phyloP scores from a whole-genome alignment of 1,140 invertebrate genomes.

The Nephila pilipes region DNA sequence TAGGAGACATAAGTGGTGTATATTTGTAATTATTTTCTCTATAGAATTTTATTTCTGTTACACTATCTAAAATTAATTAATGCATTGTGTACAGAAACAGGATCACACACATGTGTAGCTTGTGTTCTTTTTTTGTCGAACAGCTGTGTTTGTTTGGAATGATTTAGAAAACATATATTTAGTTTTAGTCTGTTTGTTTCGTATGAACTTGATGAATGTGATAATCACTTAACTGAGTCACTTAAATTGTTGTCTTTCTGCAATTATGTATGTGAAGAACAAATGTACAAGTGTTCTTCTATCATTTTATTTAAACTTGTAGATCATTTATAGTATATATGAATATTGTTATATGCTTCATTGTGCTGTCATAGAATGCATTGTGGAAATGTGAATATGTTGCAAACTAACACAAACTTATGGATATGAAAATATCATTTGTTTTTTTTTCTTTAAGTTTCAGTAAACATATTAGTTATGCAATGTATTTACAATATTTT shows the following conservation, averaged over 20 bases:
- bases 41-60: conserved; percentile 57
- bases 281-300: conserved; percentile 28
- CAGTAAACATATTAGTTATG: background rate
- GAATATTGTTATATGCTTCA: conserved; percentile 32
- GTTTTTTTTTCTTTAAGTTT: background rate
- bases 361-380: conserved; percentile 34
- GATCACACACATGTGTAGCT: conserved; percentile 20
- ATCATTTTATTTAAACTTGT: conserved; percentile 42
- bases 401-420: background rate
- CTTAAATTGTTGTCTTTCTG: conserved; percentile 44
- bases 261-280: conserved; percentile 10
- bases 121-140: background rate
- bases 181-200: conserved; percentile 52
- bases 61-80: conserved; percentile 12
- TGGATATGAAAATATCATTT: background rate
- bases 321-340: conserved; percentile 20
- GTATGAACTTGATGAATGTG: conserved; percentile 56
- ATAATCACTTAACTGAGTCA: conserved; percentile 59
- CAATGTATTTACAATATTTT: background rate
- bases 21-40: conserved; percentile 60
- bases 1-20: conserved; percentile 32
- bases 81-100: conserved; percentile 22
- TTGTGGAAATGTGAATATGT: conserved; percentile 38
- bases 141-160: conserved; percentile 36
- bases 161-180: conserved; percentile 51